These are phyloP conservation scores for Drosophila multiciliata DNA, from an alignment of 2,888 invertebrate species.

Conservation along the genomic window DNA sequence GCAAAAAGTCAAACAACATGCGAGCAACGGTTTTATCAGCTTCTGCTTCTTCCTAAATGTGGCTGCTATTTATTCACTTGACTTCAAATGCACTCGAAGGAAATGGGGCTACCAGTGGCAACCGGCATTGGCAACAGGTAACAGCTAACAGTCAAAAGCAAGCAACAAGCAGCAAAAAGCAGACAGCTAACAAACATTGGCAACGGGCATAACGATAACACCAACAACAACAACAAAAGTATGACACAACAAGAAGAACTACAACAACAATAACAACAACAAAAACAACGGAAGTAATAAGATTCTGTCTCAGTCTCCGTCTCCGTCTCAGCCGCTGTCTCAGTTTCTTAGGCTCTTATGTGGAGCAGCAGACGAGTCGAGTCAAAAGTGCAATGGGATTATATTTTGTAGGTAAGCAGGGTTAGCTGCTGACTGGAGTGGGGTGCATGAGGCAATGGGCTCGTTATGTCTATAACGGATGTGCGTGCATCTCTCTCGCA, in stretches of 20 bases:
- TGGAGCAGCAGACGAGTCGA: conserved; percentile 58
- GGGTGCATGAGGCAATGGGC: conserved; percentile 26
- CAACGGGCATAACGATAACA: conserved; percentile 35
- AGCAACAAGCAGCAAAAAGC: conserved; percentile 3
- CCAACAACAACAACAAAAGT: conserved; percentile 23
- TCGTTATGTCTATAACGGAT: conserved; percentile 61
- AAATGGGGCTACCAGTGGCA: conserved; percentile 72
- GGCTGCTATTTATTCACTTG: conserved; percentile 64
- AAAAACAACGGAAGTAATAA: conserved; percentile 52
- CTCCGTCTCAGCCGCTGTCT: conserved; percentile 2
- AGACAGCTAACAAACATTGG: conserved; percentile 14
- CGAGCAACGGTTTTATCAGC: conserved; percentile 60
- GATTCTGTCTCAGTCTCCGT: conserved; percentile 19
- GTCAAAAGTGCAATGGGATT: conserved; percentile 69
- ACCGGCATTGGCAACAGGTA: conserved; percentile 50
- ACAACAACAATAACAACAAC: conserved; percentile 49
- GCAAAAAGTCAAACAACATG: conserved; percentile 66
- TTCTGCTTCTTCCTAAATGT: conserved; percentile 24
- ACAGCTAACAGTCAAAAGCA: conserved; percentile 19
- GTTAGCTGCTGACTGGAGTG: background rate
- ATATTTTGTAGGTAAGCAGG: conserved; percentile 27
- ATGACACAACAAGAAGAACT: conserved; percentile 19
- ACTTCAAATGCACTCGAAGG: conserved; percentile 70
- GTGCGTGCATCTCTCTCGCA: conserved; percentile 31
- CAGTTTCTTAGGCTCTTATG: conserved; percentile 21